These are phyloP conservation scores for Artemia sp. DNA, from an alignment of 2,888 invertebrate species.

Conservation along the genomic window DNA sequence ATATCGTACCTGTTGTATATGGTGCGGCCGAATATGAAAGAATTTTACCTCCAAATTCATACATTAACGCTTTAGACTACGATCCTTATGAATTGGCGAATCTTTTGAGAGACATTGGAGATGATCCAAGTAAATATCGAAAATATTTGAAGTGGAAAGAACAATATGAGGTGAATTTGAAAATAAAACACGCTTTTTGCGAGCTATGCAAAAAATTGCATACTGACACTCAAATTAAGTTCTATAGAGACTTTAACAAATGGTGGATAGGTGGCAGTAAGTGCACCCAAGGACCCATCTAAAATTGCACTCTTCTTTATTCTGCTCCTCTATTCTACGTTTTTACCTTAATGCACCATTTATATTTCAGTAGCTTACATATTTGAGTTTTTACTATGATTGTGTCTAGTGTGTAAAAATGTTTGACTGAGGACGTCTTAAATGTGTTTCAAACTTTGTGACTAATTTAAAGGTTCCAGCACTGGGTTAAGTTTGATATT, in stretches of 20 bases:
- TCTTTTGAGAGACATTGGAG: conserved; percentile 18
- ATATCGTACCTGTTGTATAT: conserved; percentile 19
- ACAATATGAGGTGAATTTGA: conserved; percentile 10
- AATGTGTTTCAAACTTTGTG: too few species aligned
- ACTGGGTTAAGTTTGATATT: too few species aligned
- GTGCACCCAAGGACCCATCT: too few species aligned
- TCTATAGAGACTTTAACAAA: not conserved
- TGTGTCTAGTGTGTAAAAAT: too few species aligned
- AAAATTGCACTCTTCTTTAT: too few species aligned
- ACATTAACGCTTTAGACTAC: conserved; percentile 21
- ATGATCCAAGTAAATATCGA: conserved; percentile 17
- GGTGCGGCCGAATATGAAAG: conserved; percentile 21
- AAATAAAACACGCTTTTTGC: conserved; percentile 17
- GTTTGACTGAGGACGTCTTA: too few species aligned
- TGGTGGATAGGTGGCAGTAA: not conserved
- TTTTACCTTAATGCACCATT: too few species aligned
- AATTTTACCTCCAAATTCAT: conserved; percentile 21
- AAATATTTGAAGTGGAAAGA: conserved; percentile 22
- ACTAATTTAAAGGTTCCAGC: too few species aligned
- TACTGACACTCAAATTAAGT: not conserved
- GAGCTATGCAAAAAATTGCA: conserved; percentile 21
- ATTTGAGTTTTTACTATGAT: too few species aligned
- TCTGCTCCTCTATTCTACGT: too few species aligned
- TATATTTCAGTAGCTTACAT: too few species aligned
- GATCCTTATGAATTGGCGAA: conserved; percentile 19